Evolutionary conservation across 2,113 vertebrate species (phyloP).

Genomic region (Amphiprion percula): DNA sequence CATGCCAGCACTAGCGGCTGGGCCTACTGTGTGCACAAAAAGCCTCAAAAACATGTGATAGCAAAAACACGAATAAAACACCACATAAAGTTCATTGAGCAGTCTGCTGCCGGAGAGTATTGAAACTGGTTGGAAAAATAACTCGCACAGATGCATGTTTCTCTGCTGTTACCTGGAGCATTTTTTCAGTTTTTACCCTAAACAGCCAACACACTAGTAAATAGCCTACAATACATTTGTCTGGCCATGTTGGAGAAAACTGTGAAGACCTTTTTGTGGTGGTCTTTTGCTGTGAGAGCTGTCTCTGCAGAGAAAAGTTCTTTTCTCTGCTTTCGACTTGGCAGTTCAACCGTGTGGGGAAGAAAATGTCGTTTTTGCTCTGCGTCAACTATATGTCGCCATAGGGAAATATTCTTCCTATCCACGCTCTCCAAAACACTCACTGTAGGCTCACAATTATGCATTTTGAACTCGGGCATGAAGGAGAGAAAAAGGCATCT

Average conservation of each 20-base stretch:
- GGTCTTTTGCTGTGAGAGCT: conserved; percentile 39
- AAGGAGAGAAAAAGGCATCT: conserved; percentile 40
- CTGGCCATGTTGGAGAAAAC: background rate
- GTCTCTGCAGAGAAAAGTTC: conserved; percentile 42
- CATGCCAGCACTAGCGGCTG: background rate
- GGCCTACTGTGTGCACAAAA: conserved; percentile 9
- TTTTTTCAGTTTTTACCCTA: conserved; percentile 40
- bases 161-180: conserved; percentile 14
- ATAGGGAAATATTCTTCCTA: conserved; percentile 58
- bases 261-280: conserved; percentile 43
- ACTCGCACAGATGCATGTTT: conserved; percentile 21
- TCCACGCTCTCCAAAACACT: conserved; percentile 33
- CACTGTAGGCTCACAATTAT: conserved; percentile 68
- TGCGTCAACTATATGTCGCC: conserved; percentile 72
- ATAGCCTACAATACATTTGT: background rate
- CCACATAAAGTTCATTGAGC: conserved; percentile 11
- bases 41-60: conserved; percentile 26
- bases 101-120: conserved; percentile 12
- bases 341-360: conserved; percentile 51
- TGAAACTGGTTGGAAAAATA: conserved; percentile 36
- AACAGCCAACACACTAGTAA: background rate
- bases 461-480: conserved; percentile 59
- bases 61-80: background rate
- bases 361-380: conserved; percentile 74
- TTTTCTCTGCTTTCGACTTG: conserved; percentile 48